Evolutionary conservation across 2,113 vertebrate species (phyloP).

Genomic region (Amia ocellicauda): DNA sequence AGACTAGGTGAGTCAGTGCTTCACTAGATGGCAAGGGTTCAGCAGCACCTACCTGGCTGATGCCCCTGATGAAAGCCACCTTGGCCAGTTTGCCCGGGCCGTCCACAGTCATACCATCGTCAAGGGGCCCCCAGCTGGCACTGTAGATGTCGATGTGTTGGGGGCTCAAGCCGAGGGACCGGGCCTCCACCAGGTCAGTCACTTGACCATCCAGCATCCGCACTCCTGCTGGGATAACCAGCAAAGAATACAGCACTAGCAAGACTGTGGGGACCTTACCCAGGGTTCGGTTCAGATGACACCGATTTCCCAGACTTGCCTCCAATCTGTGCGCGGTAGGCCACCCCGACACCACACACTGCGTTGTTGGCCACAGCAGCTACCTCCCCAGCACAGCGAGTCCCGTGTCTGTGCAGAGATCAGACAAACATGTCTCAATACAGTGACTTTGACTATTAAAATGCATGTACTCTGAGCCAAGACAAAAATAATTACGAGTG

Average conservation of each 20-base stretch:
- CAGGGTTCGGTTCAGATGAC: background rate
- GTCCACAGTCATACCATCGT: constrained; percentile 57
- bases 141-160: constrained; percentile 75
- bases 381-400: constrained; percentile 68
- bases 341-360: constrained; percentile 56
- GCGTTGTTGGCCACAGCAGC: constrained; percentile 58
- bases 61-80: constrained; percentile 55
- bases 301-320: constrained; percentile 40
- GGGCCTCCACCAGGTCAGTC: constrained; percentile 65
- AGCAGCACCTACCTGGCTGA: constrained; percentile 40
- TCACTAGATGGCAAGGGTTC: background rate
- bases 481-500: too few species aligned
- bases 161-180: constrained; percentile 59
- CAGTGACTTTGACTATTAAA: too few species aligned
- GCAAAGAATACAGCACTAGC: background rate
- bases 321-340: constrained; percentile 61
- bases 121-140: constrained; percentile 71
- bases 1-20: background rate
- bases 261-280: background rate
- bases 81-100: constrained; percentile 56
- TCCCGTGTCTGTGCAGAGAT: constrained; percentile 68
- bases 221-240: constrained; percentile 52
- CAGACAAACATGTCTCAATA: too few species aligned
- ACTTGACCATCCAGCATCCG: constrained; percentile 71
- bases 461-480: too few species aligned